Evolutionary conservation across 2,797 vertebrate species (phyloP).

Genomic region (Centropyge bicolor): DNA sequence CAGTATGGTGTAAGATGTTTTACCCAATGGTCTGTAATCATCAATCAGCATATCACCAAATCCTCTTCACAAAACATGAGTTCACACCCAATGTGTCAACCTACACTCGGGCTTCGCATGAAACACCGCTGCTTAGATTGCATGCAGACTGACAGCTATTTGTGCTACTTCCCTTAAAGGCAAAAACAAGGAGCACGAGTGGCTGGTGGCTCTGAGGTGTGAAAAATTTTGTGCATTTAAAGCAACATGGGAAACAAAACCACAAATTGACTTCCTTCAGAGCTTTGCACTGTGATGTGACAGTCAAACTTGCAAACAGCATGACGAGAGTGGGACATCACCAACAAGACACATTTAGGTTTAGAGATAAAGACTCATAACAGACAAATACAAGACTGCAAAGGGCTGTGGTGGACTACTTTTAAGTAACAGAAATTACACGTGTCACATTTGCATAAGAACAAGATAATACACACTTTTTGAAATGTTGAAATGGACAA

Average conservation of each 20-base stretch:
- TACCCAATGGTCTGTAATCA: neutral
- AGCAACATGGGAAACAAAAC: constrained; percentile 71
- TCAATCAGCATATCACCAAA: constrained; percentile 28
- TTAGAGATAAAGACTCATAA: constrained; percentile 22
- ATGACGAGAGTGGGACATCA: constrained; percentile 12
- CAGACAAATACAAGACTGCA: neutral
- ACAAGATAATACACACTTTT: neutral
- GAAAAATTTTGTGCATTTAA: constrained; percentile 74
- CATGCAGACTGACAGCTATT: constrained; percentile 64
- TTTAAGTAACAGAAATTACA: neutral
- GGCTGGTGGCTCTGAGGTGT: constrained; percentile 77
- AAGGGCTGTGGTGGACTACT: neutral
- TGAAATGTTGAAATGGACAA: neutral
- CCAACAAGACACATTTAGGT: neutral
- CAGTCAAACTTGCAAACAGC: constrained; percentile 26
- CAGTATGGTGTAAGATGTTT: constrained; percentile 14
- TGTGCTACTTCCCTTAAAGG: constrained; percentile 71
- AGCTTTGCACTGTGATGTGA: constrained; percentile 42
- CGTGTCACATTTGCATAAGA: neutral
- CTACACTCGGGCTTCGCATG: constrained; percentile 20
- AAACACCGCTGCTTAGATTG: constrained; percentile 28
- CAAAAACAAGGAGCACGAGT: constrained; percentile 68
- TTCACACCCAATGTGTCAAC: constrained; percentile 28
- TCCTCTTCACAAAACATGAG: constrained; percentile 45
- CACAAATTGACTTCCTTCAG: constrained; percentile 67